Conservation (phyloP, 2,113 vertebrate species). For the Mesoclemmys tuberculata region DNA sequence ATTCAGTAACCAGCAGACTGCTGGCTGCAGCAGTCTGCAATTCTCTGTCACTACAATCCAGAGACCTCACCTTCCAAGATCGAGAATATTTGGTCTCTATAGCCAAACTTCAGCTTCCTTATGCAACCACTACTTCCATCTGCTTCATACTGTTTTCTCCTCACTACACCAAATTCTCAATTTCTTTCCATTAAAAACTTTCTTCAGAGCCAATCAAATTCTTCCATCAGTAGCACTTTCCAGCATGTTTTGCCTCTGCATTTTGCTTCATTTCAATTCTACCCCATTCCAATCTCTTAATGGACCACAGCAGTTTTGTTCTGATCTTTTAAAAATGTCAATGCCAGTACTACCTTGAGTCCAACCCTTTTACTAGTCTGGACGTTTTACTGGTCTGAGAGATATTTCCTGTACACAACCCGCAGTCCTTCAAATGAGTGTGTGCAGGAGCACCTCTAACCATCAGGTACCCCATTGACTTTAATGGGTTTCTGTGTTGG, state of each 20-base stretch:
- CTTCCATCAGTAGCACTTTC: too few relatives aligned
- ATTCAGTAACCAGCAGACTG: too few relatives aligned
- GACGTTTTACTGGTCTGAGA: too few relatives aligned
- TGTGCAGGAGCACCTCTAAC: not conserved
- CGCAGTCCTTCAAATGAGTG: too few relatives aligned
- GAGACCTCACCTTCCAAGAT: too few relatives aligned
- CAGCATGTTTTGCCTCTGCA: not conserved
- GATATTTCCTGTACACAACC: not conserved
- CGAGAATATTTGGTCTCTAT: too few relatives aligned
- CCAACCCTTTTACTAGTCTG: not conserved
- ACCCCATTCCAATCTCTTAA: too few relatives aligned
- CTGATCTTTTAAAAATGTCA: not conserved
- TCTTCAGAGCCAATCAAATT: not conserved
- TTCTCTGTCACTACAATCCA: too few relatives aligned
- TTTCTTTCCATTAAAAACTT: not conserved
- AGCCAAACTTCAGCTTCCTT: too few relatives aligned
- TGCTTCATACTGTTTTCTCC: not conserved
- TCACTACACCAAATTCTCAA: not conserved
- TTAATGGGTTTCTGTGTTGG: not conserved
- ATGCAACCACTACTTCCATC: too few relatives aligned
- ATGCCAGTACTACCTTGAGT: not conserved
- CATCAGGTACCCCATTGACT: not conserved
- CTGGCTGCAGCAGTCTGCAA: too few relatives aligned
- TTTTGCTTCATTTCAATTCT: not conserved
- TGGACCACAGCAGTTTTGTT: too few relatives aligned